These are phyloP conservation scores for Eueides isabella DNA, from an alignment of 1,140 invertebrate genomes.

Conservation along the genomic window DNA sequence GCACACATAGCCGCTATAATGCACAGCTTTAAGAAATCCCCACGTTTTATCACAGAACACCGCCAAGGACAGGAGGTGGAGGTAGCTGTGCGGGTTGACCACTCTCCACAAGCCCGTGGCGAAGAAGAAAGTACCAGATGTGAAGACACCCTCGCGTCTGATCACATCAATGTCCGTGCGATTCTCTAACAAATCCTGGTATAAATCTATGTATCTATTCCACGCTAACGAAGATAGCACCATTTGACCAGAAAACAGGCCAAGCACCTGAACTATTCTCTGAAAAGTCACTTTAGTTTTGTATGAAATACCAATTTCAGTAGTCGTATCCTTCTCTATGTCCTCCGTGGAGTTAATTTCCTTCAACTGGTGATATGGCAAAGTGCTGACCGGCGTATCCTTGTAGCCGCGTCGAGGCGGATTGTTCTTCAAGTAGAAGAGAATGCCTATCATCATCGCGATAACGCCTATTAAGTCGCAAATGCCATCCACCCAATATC, in stretches of 20 bases:
- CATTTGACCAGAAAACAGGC: conserved; percentile 87
- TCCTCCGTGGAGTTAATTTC: conserved; percentile 75
- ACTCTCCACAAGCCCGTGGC: conserved; percentile 90
- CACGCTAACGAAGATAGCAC: conserved; percentile 88
- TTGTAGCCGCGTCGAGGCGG: conserved; percentile 86
- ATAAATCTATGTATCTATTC: conserved; percentile 91
- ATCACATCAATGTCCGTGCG: conserved; percentile 81
- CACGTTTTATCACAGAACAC: conserved; percentile 92
- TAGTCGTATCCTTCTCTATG: conserved; percentile 78
- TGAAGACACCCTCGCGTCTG: conserved; percentile 83
- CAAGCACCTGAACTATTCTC: conserved; percentile 85
- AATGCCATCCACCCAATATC: conserved; percentile 89
- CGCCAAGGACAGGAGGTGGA: conserved; percentile 88
- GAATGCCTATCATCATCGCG: conserved; percentile 85
- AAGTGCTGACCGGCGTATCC: conserved; percentile 77
- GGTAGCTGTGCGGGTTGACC: conserved; percentile 89
- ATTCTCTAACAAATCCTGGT: conserved; percentile 88
- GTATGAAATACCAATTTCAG: conserved; percentile 83
- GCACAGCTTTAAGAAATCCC: conserved; percentile 86
- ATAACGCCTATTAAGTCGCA: conserved; percentile 89
- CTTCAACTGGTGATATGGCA: conserved; percentile 79
- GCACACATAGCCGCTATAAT: conserved; percentile 82
- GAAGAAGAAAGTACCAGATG: conserved; percentile 87
- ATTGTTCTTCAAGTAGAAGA: conserved; percentile 86
- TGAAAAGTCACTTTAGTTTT: conserved; percentile 85